Evolutionary conservation across 2,797 vertebrate genomes (phyloP), one percentile per base, ranked within the genome.

Genomic region (Odontamblyopus rebecca): DNA sequence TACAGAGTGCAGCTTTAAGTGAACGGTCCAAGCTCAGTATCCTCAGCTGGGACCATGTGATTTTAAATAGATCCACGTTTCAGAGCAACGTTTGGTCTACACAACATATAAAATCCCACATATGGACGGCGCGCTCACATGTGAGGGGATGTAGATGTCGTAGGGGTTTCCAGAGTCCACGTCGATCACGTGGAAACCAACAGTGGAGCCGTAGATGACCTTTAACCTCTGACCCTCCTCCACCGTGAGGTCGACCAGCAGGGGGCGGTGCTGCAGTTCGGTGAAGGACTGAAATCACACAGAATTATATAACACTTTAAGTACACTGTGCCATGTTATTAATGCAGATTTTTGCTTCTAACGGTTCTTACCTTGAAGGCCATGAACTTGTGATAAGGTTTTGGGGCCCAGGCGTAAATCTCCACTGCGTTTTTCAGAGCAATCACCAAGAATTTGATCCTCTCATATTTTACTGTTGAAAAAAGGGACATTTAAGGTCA

Each of bases 371-470:
- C 98, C 97, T 99, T 99, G 90, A 99, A 99, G 76, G 98, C 98
- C 98, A 99, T 99, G 71, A 99, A 99, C 91, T 99, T 99, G 92
- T 99, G 98, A 89, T 99, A 99, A 1, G 98, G 98, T 92, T 99
- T 99, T 8, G 98, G 98, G 70, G 98, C 97, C 98, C 98, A 99
- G 72, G 98, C 98, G 54, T 99, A 99, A 86, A 99, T 98, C 92
- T 99, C 98, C 80, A 99, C 98, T 0, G 97, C 91, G 73, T 95
- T 99, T 94, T 99, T 99, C 93, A 99, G 92, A 84, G 98, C 98
- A 76, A 99, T 98, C 92, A 99, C 98, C 94, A 99, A 83, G 88
- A 99, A 99, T 86, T 98, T 99, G 85, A 99, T 99, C 93, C 97
- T 94, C 92, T 99, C 98, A 18, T 99, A 99, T 90, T 99, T 99